Percentiles rank a stretch among this genome's conserved stretches.
Evolutionary conservation across 2,113 vertebrate genomes (phyloP).

Genomic region (Gallinago media): DNA sequence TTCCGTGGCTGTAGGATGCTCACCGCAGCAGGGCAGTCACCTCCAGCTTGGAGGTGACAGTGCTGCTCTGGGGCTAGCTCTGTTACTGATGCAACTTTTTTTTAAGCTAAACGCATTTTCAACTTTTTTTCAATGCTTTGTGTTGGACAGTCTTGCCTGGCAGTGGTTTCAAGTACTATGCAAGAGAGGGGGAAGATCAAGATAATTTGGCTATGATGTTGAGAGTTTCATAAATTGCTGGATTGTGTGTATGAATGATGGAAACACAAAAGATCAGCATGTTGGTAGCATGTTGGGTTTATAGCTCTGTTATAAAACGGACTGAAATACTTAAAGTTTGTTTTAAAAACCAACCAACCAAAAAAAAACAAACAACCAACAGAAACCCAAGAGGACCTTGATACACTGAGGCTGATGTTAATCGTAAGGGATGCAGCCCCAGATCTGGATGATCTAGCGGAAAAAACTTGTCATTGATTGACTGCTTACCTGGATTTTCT

Average conservation of each 20-base stretch:
- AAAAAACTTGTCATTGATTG: neutral
- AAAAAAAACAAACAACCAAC: neutral
- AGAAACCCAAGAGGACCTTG: neutral
- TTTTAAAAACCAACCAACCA: accelerated
- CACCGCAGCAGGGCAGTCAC: accelerated
- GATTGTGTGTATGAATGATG: neutral
- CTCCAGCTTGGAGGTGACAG: neutral
- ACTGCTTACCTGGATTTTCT: neutral
- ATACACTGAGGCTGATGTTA: neutral
- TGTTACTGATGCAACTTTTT: neutral
- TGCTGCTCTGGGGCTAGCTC: neutral
- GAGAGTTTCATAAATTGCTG: neutral
- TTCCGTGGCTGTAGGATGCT: neutral
- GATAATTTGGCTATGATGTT: neutral
- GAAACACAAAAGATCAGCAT: neutral
- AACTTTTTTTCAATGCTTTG: neutral
- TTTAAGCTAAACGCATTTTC: neutral
- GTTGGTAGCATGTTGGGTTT: neutral
- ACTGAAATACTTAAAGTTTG: neutral
- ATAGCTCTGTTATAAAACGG: neutral
- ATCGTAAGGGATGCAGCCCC: neutral
- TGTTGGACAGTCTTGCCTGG: neutral
- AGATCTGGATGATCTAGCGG: neutral
- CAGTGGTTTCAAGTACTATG: neutral
- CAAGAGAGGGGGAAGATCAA: too few species aligned